phyloP scores from a whole-genome alignment of 2,888 invertebrate species.

The Apodemia mormo region DNA sequence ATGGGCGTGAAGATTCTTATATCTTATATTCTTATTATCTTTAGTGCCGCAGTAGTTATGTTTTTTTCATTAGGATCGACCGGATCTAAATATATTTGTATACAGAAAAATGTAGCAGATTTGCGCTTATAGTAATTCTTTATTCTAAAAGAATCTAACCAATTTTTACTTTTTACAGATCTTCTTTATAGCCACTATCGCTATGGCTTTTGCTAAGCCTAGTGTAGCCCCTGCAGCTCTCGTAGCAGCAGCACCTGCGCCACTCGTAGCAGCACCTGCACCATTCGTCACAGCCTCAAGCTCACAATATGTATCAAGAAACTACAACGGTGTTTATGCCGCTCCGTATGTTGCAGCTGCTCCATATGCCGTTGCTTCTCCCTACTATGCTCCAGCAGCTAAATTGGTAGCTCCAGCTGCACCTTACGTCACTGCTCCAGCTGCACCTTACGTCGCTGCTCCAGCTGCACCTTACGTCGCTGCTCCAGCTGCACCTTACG shows the following conservation, averaged over 20 bases:
- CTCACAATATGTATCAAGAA: conserved; percentile 84
- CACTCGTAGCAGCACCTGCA: conserved; percentile 57
- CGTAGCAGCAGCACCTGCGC: conserved; percentile 53
- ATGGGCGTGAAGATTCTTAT: no score
- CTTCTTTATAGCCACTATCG: conserved; percentile 58
- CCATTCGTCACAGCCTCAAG: conserved; percentile 85
- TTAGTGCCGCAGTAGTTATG: no score
- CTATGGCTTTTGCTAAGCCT: conserved; percentile 60
- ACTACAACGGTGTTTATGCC: conserved; percentile 77
- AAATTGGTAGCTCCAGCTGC: conserved; percentile 43
- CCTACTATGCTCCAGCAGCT: conserved; percentile 38
- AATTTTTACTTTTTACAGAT: conserved; percentile 50
- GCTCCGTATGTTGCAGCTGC: conserved; percentile 67
- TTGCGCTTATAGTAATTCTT: no score
- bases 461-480: conserved; percentile 50
- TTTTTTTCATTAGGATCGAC: no score
- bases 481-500: conserved; percentile 46
- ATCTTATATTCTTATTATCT: no score
- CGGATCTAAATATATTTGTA: no score
- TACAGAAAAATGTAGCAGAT: no score
- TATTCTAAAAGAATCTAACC: no score
- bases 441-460: conserved; percentile 48
- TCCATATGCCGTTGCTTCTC: conserved; percentile 44
- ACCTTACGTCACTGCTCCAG: conserved; percentile 49
- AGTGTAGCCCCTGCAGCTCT: conserved; percentile 60